A percentile compares a stretch with the other conserved stretches of the same genome.
These are phyloP conservation scores for Parnassius mnemosyne DNA, from an alignment of 2,888 invertebrate genomes.

Conservation along the genomic window DNA sequence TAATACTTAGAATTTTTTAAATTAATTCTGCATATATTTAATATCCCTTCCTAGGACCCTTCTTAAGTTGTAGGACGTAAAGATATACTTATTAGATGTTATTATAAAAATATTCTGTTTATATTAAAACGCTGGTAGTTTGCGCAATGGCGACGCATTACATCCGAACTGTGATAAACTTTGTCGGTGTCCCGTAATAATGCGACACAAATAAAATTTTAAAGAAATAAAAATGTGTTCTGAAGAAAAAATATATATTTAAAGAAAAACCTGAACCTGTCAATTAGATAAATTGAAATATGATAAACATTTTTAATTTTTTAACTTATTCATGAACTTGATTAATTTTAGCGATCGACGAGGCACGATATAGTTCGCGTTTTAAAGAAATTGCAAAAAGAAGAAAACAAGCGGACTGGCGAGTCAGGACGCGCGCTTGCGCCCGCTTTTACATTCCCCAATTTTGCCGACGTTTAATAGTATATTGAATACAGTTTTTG, in stretches of 20 bases:
- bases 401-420: conserved; percentile 60
- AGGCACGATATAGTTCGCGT: conserved; percentile 41
- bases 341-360: conserved; percentile 15
- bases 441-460: conserved; percentile 50
- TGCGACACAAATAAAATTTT: conserved; percentile 26
- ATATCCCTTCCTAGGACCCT: too few species aligned
- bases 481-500: conserved; percentile 37
- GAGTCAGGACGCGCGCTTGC: conserved; percentile 47
- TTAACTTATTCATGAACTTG: too few species aligned
- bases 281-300: too few species aligned
- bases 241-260: too few species aligned
- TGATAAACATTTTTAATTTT: too few species aligned
- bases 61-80: too few species aligned
- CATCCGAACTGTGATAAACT: conserved; percentile 75
- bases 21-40: too few species aligned
- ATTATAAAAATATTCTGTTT: not conserved
- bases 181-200: conserved; percentile 66
- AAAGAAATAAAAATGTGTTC: too few species aligned
- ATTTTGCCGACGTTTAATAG: conserved; percentile 46
- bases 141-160: conserved; percentile 72
- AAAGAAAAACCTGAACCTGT: too few species aligned
- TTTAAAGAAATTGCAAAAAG: conserved; percentile 71
- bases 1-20: too few species aligned
- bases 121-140: conserved; percentile 48
- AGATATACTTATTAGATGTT: too few species aligned